Conservation (phyloP, 2,113 vertebrate species). For the Andinoacara biseriatus region DNA sequence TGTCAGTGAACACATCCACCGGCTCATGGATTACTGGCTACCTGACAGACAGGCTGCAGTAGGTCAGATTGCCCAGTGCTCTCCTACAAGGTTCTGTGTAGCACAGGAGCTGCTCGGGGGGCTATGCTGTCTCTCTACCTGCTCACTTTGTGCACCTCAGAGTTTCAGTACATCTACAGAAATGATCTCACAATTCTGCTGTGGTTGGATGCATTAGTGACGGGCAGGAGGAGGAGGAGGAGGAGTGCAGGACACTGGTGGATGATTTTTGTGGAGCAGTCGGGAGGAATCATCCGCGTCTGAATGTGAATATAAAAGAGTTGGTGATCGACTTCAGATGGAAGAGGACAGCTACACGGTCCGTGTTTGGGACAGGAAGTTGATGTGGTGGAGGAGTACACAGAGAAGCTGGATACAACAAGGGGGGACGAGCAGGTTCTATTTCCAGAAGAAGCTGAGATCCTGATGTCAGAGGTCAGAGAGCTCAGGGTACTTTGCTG, state of each 20-base stretch:
- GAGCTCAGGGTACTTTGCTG: too few relatives aligned
- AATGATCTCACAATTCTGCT: neutral
- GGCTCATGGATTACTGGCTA: too few relatives aligned
- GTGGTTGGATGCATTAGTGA: neutral
- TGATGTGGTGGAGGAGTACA: neutral
- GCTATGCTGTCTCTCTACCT: neutral
- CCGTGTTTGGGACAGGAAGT: neutral
- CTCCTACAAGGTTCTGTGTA: too few relatives aligned
- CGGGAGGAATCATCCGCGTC: neutral
- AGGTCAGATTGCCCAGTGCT: too few relatives aligned
- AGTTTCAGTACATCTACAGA: neutral
- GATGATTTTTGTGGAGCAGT: accelerated
- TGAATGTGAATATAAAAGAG: neutral
- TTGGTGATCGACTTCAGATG: neutral
- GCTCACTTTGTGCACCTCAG: neutral
- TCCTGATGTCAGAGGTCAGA: too few relatives aligned
- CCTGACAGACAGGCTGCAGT: too few relatives aligned
- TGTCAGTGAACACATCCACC: too few relatives aligned
- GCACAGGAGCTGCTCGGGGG: neutral
- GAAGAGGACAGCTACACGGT: neutral
- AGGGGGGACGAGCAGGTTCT: neutral
- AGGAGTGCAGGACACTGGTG: accelerated
- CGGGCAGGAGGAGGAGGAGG: neutral
- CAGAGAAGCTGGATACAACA: neutral
- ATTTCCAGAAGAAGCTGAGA: too few relatives aligned